These are phyloP conservation scores for Grallaria varia DNA, from an alignment of 2,113 vertebrate species.

Conservation along the genomic window DNA sequence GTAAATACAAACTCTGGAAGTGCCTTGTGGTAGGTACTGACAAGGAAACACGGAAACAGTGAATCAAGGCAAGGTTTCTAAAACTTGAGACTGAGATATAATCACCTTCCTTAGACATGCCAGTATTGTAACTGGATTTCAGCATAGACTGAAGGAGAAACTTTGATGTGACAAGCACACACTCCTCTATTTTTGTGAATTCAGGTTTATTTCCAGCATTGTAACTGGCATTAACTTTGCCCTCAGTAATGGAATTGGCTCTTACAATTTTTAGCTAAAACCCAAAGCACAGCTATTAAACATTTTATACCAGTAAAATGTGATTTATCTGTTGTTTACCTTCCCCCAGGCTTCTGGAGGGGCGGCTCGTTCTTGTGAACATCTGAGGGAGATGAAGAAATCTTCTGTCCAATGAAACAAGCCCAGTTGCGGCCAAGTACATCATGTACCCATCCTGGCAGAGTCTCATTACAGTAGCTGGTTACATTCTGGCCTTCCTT, in stretches of 20 bases:
- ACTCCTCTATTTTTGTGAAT: neutral
- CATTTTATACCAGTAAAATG: neutral
- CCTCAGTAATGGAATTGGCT: neutral
- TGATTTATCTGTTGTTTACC: neutral
- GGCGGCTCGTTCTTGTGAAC: neutral
- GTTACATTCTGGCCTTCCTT: constrained; percentile 76
- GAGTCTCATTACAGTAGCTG: constrained; percentile 91
- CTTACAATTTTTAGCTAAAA: neutral
- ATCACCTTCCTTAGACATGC: neutral
- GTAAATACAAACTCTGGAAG: neutral
- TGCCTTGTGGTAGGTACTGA: neutral
- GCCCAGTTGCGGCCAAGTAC: constrained; percentile 93
- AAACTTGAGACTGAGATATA: neutral
- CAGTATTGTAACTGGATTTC: neutral
- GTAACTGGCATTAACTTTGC: neutral
- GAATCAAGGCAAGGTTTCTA: neutral
- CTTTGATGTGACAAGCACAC: neutral
- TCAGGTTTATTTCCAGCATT: neutral
- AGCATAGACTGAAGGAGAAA: neutral
- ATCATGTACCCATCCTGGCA: constrained; percentile 93
- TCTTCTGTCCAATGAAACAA: constrained; percentile 86
- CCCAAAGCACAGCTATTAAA: neutral
- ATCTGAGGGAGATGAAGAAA: constrained; percentile 51
- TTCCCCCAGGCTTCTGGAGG: neutral
- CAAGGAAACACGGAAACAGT: neutral